These are phyloP conservation scores for Nothura maculosa DNA, from an alignment of 2,797 vertebrate genomes.

Conservation along the genomic window DNA sequence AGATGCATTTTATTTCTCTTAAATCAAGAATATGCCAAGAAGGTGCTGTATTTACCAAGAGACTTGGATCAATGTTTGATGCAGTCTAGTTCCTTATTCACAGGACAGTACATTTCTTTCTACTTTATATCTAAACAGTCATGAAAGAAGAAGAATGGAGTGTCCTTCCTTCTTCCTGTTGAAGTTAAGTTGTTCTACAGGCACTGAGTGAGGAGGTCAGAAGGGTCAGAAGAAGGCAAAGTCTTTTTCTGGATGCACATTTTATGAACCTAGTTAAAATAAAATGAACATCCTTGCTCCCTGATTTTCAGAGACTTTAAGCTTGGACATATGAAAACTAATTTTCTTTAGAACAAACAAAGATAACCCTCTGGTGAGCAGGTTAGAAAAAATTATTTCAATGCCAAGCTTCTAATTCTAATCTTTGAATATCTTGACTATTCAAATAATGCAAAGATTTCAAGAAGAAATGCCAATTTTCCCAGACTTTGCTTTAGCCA, in stretches of 20 bases:
- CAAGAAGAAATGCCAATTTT: not conserved
- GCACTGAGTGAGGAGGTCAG: not conserved
- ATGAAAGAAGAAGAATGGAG: not conserved
- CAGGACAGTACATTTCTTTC: not conserved
- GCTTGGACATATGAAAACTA: not conserved
- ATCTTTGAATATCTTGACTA: not conserved
- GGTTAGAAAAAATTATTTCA: not conserved
- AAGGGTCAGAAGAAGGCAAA: not conserved
- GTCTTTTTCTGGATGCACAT: not conserved
- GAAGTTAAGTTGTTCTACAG: not conserved
- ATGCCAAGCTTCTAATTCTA: not conserved
- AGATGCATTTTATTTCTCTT: not conserved
- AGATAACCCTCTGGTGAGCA: not conserved
- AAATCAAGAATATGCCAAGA: not conserved
- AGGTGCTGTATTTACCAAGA: not conserved
- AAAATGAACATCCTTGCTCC: not conserved
- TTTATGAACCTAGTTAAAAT: not conserved
- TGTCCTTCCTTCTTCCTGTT: not conserved
- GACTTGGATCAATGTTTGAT: not conserved
- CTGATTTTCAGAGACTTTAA: slow-evolving; percentile 18
- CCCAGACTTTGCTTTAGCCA: not conserved
- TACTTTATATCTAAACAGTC: not conserved
- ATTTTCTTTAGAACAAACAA: not conserved
- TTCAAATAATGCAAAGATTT: not conserved
- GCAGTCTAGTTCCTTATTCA: not conserved